Evolutionary conservation across 2,888 invertebrate genomes (phyloP).

Genomic region (Chloromyia formosa): DNA sequence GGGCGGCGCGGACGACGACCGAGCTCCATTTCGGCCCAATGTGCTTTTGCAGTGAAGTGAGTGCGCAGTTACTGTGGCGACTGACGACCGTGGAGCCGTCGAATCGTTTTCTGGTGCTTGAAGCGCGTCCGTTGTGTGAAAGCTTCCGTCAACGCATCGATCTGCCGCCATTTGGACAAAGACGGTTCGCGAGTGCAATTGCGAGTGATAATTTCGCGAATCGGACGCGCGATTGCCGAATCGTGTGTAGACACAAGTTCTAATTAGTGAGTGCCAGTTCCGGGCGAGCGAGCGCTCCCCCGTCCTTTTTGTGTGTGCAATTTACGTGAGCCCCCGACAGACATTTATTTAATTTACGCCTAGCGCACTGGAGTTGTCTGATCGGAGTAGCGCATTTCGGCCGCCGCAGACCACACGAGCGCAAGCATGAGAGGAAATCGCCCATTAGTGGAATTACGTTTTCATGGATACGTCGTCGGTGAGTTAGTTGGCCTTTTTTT

Average conservation of each 20-base stretch:
- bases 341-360: no score
- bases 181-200: neutral
- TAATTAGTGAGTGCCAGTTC: neutral
- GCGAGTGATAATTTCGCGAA: neutral
- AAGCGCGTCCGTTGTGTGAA: conserved; percentile 11
- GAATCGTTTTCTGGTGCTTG: conserved; percentile 19
- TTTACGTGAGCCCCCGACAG: no score
- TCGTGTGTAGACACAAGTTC: no score
- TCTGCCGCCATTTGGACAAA: conserved; percentile 16
- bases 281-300: neutral
- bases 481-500: conserved; percentile 11
- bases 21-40: neutral
- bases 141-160: neutral
- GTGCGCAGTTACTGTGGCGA: conserved; percentile 21
- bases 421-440: neutral
- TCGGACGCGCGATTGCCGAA: neutral
- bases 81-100: neutral
- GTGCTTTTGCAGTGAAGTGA: conserved; percentile 21
- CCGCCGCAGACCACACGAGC: neutral
- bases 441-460: neutral
- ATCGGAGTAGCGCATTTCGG: neutral
- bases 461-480: conserved; percentile 36
- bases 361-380: no score
- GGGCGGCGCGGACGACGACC: neutral
- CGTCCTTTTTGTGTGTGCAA: neutral